phyloP scores from a whole-genome alignment of 2,797 vertebrate genomes.

The Malacoctenus gilli region DNA sequence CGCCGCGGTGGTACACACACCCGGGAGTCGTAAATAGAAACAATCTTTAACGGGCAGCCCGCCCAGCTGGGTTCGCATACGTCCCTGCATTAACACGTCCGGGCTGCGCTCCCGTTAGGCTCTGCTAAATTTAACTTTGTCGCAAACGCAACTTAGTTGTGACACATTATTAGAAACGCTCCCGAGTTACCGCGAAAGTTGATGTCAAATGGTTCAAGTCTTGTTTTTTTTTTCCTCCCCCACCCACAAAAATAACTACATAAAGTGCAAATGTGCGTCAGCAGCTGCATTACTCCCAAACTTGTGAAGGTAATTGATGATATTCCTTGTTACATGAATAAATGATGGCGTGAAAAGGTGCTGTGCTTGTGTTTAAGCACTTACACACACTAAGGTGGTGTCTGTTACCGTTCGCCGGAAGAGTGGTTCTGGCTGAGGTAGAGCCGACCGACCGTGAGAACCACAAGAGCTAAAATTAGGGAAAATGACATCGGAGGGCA shows the following conservation, averaged over 20 bases:
- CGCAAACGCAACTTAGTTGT: slow-evolving; percentile 21
- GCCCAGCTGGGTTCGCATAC: slow-evolving; percentile 39
- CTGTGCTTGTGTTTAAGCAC: slow-evolving; percentile 2
- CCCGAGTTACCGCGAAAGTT: too few species aligned
- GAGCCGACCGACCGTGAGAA: slow-evolving; percentile 53
- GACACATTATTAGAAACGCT: too few species aligned
- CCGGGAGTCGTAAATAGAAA: slow-evolving; percentile 23
- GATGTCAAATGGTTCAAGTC: too few species aligned
- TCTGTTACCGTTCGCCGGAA: slow-evolving; percentile 19
- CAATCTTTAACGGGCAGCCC: slow-evolving; percentile 3
- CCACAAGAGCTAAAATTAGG: slow-evolving; percentile 70
- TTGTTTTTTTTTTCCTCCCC: too few species aligned
- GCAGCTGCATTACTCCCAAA: slow-evolving; percentile 48
- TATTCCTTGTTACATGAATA: slow-evolving; percentile 45
- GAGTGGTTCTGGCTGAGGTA: slow-evolving; percentile 31
- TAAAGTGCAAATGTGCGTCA: too few species aligned
- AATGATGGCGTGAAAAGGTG: slow-evolving; percentile 38
- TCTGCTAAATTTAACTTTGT: slow-evolving; percentile 29
- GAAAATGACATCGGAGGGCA: slow-evolving; percentile 65
- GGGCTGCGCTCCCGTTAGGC: slow-evolving; percentile 43
- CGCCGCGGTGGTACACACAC: slow-evolving; percentile 5
- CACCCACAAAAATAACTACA: too few species aligned
- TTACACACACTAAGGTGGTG: slow-evolving; percentile 4
- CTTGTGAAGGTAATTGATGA: slow-evolving; percentile 34
- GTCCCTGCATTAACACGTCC: slow-evolving; percentile 28